Conservation (phyloP, 2,797 vertebrate genomes). For the Nasua narica region DNA sequence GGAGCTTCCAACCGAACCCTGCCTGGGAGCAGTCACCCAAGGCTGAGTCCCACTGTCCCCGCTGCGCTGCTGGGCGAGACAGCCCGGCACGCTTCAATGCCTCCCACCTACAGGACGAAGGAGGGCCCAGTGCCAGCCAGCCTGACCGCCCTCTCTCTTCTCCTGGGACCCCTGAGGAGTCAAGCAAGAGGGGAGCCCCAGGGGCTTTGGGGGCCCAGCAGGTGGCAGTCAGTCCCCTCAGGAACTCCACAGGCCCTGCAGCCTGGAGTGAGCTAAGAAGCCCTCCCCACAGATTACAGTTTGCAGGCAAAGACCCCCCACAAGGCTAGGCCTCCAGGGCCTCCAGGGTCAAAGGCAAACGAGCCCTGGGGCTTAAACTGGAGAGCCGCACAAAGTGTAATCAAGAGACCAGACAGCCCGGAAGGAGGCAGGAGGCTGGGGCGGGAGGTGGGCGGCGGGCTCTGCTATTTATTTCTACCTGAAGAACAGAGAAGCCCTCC, state of each 20-base stretch:
- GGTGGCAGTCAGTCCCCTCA: background rate
- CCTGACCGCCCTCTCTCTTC: background rate
- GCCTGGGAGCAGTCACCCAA: accelerated
- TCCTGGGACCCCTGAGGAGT: background rate
- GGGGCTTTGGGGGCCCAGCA: background rate
- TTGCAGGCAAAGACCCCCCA: background rate
- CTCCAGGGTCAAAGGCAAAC: background rate
- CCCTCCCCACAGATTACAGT: background rate
- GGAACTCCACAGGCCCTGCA: background rate
- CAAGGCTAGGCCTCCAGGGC: background rate
- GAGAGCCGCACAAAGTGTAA: background rate
- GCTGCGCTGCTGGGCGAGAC: background rate
- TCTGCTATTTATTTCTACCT: background rate
- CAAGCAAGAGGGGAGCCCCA: background rate
- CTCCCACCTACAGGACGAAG: background rate
- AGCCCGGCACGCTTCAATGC: background rate
- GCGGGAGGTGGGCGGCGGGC: background rate
- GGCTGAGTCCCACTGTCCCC: background rate
- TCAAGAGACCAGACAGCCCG: background rate
- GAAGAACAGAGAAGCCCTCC: background rate
- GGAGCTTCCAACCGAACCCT: background rate
- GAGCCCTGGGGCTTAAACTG: background rate
- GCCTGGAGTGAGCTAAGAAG: background rate
- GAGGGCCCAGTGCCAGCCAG: background rate
- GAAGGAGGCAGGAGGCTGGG: constrained; percentile 33